A percentile compares a stretch with the other conserved stretches of the same genome.
These are phyloP conservation scores for Drosophila tsacasi DNA, from an alignment of 1,140 invertebrate species.

Conservation along the genomic window DNA sequence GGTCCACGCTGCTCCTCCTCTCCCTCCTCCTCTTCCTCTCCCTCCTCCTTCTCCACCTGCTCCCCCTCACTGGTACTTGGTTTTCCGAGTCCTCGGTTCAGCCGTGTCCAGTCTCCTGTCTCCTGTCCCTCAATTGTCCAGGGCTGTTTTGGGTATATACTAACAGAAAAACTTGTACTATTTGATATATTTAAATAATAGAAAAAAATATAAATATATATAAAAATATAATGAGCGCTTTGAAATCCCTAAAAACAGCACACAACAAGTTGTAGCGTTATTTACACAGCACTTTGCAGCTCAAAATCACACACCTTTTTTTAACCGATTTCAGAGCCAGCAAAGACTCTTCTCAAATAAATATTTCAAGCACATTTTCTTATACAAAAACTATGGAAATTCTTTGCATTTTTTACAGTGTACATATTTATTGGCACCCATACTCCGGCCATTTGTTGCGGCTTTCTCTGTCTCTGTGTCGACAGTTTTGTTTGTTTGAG, in stretches of 20 bases:
- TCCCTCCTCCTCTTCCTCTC: background rate
- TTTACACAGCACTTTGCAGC: background rate
- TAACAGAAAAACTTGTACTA: background rate
- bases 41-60: background rate
- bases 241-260: background rate
- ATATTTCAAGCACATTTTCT: background rate
- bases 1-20: background rate
- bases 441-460: conserved; percentile 20
- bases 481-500: conserved; percentile 24
- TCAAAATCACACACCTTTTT: background rate
- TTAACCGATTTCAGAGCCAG: background rate
- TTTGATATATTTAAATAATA: background rate
- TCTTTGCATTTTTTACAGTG: background rate
- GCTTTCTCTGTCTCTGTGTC: conserved; percentile 21
- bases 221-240: background rate
- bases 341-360: background rate
- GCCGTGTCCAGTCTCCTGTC: background rate
- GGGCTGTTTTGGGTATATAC: background rate
- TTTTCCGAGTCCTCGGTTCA: conserved; percentile 2
- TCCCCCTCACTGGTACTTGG: background rate
- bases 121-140: conserved; percentile 30
- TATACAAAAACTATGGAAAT: background rate
- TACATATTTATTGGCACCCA: conserved; percentile 30
- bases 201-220: background rate
- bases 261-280: background rate